Evolutionary conservation across 2,113 vertebrate species (phyloP).

Genomic region (Myanophis thanlyinensis): DNA sequence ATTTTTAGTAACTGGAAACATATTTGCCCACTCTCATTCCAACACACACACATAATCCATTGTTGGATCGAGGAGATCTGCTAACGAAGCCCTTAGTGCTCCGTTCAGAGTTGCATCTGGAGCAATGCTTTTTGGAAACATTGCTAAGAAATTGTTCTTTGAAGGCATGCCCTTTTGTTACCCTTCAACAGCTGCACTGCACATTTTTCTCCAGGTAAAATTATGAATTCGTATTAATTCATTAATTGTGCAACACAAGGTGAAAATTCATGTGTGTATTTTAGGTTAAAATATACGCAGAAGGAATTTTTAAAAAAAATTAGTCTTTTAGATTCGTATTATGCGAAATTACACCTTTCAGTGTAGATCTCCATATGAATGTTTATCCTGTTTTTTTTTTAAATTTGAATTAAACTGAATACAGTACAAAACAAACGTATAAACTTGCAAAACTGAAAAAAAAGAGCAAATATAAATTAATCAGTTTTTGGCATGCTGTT

Average conservation of each 20-base stretch:
- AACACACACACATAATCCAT: background rate
- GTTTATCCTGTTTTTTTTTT: background rate
- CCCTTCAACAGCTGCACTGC: background rate
- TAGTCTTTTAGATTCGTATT: background rate
- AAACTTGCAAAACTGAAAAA: background rate
- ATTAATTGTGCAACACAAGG: background rate
- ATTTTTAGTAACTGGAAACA: background rate
- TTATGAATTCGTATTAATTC: background rate
- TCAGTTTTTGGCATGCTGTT: background rate
- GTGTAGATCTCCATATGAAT: background rate
- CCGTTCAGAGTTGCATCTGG: background rate
- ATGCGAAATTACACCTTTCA: background rate
- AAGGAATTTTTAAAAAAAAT: background rate
- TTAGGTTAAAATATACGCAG: background rate
- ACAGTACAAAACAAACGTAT: background rate
- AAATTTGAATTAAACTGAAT: background rate
- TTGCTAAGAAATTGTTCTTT: background rate
- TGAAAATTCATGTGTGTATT: background rate
- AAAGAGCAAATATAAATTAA: background rate
- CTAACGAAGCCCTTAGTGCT: background rate
- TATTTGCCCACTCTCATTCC: background rate
- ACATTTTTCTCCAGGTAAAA: background rate
- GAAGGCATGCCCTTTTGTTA: background rate
- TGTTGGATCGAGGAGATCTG: background rate
- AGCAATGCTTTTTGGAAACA: background rate